Conservation (phyloP, 1,140 invertebrate genomes). For the Dinoponera quadriceps region DNA sequence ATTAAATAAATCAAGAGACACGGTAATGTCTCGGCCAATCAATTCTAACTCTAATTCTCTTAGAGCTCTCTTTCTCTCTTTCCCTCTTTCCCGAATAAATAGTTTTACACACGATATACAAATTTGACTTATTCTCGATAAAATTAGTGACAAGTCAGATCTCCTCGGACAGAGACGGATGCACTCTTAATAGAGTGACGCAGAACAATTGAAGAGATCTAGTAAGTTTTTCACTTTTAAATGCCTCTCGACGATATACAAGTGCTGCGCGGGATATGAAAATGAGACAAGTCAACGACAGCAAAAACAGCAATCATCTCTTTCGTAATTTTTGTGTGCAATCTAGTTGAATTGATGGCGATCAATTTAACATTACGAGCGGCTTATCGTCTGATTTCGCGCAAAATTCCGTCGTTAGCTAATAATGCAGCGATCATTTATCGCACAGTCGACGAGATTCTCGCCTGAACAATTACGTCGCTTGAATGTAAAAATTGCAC, state of each 20-base stretch:
- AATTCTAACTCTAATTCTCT: no score
- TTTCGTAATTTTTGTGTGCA: background rate
- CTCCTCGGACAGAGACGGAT: no score
- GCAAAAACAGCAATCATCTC: slow-evolving; percentile 22
- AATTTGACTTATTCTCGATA: no score
- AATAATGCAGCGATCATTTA: background rate
- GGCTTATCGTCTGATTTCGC: background rate
- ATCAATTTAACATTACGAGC: slow-evolving; percentile 29
- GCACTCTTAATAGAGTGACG: background rate
- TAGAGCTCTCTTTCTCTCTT: no score
- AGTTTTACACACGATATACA: no score
- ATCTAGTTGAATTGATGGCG: slow-evolving; percentile 4
- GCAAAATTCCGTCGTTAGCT: background rate
- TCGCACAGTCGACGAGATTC: background rate
- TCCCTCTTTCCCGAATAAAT: no score
- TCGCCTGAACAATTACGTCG: no score
- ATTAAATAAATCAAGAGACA: no score
- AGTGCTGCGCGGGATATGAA: background rate
- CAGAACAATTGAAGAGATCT: background rate
- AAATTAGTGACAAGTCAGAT: no score
- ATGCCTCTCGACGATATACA: background rate
- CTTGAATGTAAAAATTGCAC: no score
- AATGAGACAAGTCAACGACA: slow-evolving; percentile 11
- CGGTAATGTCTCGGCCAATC: no score
- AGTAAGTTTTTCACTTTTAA: background rate